Conservation (phyloP, 2,113 vertebrate genomes). For the Actenoides lindsayi region DNA sequence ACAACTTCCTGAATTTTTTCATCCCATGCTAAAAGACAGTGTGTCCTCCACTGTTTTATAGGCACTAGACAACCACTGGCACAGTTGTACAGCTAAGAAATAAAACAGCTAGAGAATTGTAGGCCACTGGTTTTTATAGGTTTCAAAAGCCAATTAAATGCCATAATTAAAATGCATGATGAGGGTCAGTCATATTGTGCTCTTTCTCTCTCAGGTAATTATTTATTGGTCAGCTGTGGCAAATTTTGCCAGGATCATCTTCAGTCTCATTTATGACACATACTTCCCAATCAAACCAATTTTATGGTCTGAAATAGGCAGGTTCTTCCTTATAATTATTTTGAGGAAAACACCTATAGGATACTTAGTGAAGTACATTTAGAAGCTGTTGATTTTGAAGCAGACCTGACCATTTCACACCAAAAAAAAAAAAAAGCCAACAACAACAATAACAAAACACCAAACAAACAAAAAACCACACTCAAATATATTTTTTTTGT, state of each 20-base stretch:
- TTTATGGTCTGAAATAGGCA: conserved; percentile 6
- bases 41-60: conserved; percentile 4
- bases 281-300: conserved; percentile 12
- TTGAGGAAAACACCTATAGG: background rate
- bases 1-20: background rate
- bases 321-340: background rate
- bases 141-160: conserved; percentile 48
- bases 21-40: background rate
- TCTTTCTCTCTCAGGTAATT: conserved; percentile 28
- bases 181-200: background rate
- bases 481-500: background rate
- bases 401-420: background rate
- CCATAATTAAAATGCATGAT: conserved; percentile 36
- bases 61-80: background rate
- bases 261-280: conserved; percentile 32
- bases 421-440: background rate
- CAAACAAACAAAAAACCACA: background rate
- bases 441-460: background rate
- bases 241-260: conserved; percentile 20
- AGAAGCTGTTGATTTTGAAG: background rate
- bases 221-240: conserved; percentile 25
- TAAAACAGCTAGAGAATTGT: background rate
- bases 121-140: conserved; percentile 35
- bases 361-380: background rate
- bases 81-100: background rate